These are phyloP conservation scores for Lycodopsis pacificus DNA, from an alignment of 2,797 vertebrate genomes.

Conservation along the genomic window DNA sequence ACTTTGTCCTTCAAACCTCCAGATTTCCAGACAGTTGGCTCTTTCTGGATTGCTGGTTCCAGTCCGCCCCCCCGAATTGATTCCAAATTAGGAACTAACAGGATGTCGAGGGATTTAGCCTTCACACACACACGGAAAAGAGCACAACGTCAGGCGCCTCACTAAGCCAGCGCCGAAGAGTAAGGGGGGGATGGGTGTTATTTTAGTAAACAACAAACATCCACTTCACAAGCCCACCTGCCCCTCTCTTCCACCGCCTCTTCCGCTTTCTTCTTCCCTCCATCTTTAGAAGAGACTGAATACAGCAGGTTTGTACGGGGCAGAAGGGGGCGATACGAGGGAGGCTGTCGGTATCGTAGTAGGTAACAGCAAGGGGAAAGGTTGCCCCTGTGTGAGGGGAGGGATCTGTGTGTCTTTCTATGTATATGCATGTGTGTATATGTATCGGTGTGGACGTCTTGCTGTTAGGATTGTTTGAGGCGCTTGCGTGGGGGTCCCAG, in stretches of 20 bases:
- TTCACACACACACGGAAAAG: conserved; percentile 56
- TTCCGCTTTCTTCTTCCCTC: conserved; percentile 36
- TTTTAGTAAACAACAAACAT: conserved; percentile 74
- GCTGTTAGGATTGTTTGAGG: conserved; percentile 96
- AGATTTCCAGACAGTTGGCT: conserved; percentile 48
- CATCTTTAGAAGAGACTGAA: conserved; percentile 72
- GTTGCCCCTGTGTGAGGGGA: conserved; percentile 56
- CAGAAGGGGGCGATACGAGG: conserved; percentile 51
- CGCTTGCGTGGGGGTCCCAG: conserved; percentile 97
- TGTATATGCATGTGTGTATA: conserved; percentile 41
- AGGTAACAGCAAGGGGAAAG: conserved; percentile 69
- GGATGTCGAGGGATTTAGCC: conserved; percentile 58
- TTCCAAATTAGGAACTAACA: conserved; percentile 59
- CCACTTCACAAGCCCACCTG: conserved; percentile 62
- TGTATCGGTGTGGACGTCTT: conserved; percentile 19
- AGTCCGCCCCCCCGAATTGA: conserved; percentile 49
- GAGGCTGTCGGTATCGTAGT: conserved; percentile 74
- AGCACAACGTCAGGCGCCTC: conserved; percentile 67
- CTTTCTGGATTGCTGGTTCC: conserved; percentile 44
- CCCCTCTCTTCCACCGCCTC: conserved; percentile 47
- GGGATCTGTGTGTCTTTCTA: conserved; percentile 33
- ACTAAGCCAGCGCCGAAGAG: conserved; percentile 60
- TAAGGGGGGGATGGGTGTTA: conserved; percentile 36
- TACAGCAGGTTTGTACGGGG: conserved; percentile 75
- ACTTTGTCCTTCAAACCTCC: conserved; percentile 39